These are phyloP conservation scores for Hydractinia symbiolongicarpus DNA, from an alignment of 30 jellyfish, hydroid and myxozoan genomes.

Conservation along the genomic window DNA sequence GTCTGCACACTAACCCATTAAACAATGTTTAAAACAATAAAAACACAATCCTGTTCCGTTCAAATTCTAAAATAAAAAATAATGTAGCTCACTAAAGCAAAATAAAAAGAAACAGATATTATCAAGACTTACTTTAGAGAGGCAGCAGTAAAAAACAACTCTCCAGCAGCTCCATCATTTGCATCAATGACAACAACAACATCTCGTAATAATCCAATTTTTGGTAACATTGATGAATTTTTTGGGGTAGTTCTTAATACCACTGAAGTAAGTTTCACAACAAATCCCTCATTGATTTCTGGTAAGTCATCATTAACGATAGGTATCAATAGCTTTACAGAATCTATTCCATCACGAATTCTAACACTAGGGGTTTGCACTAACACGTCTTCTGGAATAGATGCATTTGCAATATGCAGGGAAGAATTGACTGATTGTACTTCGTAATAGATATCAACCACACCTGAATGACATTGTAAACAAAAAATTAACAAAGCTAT, in stretches of 20 bases:
- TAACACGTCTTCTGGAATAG: conserved; percentile 2
- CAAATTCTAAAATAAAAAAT: no score
- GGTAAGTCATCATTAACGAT: conserved; percentile 72
- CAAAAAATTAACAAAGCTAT: no score
- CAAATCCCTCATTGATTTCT: conserved; percentile 84
- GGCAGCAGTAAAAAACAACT: conserved; percentile 62
- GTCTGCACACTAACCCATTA: no score
- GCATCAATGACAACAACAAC: conserved; percentile 70
- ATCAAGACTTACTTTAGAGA: conserved; percentile 46
- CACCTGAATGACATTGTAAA: conserved; percentile 19
- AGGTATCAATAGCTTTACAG: conserved; percentile 43
- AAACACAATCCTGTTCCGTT: no score
- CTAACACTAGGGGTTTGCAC: conserved; percentile 25
- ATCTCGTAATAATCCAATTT: conserved; percentile 42
- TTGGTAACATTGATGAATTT: conserved; percentile 47
- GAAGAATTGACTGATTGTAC: not conserved
- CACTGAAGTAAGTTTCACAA: conserved; percentile 60
- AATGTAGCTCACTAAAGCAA: no score
- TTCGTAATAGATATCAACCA: conserved; percentile 5
- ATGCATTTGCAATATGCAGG: conserved; percentile 4
- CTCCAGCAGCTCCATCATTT: conserved; percentile 94
- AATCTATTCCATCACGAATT: conserved; percentile 64
- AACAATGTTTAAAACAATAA: no score
- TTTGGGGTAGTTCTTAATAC: conserved; percentile 26
- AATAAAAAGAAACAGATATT: no score